Conservation (phyloP, 2,888 invertebrate genomes). For the Tortricodes alternella region DNA sequence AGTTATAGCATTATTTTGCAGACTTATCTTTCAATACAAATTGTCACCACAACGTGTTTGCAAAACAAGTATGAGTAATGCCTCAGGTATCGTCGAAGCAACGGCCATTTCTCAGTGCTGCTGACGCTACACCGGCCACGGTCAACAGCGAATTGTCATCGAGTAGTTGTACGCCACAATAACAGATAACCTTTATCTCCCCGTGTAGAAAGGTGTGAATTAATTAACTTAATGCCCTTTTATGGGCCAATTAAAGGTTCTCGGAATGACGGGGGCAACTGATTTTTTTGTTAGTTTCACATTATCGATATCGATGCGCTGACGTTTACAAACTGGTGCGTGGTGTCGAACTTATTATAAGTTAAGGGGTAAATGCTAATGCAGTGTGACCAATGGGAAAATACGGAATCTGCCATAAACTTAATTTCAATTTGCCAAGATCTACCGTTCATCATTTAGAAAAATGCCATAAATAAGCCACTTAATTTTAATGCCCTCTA, state of each 20-base stretch:
- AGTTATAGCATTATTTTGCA: not conserved
- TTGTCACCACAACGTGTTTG: not conserved
- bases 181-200: constrained; percentile 32
- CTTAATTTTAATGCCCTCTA: too few species aligned
- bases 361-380: not conserved
- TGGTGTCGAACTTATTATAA: not conserved
- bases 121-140: constrained; percentile 45
- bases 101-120: constrained; percentile 29
- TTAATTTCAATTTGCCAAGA: too few species aligned
- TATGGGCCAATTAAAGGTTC: constrained; percentile 44
- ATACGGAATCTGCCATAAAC: too few species aligned
- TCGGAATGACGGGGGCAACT: constrained; percentile 6
- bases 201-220: constrained; percentile 31
- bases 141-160: constrained; percentile 44
- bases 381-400: too few species aligned
- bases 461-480: too few species aligned
- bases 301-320: not conserved
- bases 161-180: constrained; percentile 30
- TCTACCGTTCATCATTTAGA: too few species aligned
- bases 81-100: too few species aligned
- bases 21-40: not conserved
- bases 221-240: constrained; percentile 34
- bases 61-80: not conserved
- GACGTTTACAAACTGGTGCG: not conserved
- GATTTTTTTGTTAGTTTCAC: constrained; percentile 9